Base-by-base conservation (phyloP, 2,113 vertebrate species). In the Chinchilla lanigera region DNA sequence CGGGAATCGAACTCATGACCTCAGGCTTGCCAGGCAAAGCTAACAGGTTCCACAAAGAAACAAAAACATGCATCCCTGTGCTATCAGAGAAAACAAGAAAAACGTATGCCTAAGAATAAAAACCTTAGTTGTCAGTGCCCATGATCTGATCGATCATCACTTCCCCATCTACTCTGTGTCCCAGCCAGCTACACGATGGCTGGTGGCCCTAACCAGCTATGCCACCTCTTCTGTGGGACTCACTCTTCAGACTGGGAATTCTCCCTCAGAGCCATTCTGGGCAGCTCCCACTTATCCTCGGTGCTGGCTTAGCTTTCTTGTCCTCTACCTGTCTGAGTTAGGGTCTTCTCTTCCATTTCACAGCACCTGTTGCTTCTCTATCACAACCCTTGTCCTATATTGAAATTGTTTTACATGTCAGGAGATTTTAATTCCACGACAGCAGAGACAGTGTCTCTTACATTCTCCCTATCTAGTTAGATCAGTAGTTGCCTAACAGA, bases 71-170 rank as follows among this genome's bases (percentile, higher is more conserved):
- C 63, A 69, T 95, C 44, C 56, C 80, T 83, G 24, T 78, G 82
- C 94, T 78, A 91, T 69, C 58, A 47, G 65, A 82, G 88, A 71
- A 94, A 86, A 60, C 30, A 86, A 89, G 89, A 58, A 65, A 89
- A 86, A 26, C 22, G 71, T 61, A 54, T 38, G 33, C 85, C 24
- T 24, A 89, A 60, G 65, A 82, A 35, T 69, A 67, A 60, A 90
- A 94, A 71, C 60, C 56, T 61, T 54, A 65, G 7, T 86, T 75
- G n/a, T 85, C 16, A 71, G 35, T 65, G 47, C 61, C 47, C 7
- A 12, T 80, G 44, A 86, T 83, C 65, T 35, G 26, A 61, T 47
- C 41, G 52, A 47, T 41, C 60, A 16, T 80, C 54, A 47, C 22
- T 84, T 30, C 12, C 41, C 60, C 28, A 8, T 14, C 4, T 61